Evolutionary conservation across 2,888 invertebrate genomes (phyloP).

Genomic region (Sepioteuthis lessoniana): DNA sequence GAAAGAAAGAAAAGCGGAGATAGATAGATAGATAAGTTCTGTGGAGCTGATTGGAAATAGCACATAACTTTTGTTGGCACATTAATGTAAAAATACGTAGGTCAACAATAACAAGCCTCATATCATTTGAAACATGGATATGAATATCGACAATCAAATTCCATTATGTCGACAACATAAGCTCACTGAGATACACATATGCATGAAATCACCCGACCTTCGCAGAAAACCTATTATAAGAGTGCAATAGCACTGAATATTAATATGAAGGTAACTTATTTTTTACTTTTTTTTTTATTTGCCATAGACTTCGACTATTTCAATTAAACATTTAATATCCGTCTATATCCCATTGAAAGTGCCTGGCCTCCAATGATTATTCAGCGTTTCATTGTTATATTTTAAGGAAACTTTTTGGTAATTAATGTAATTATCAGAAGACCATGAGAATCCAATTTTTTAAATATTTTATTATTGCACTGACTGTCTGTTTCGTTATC

Average conservation of each 20-base stretch:
- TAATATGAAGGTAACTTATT: not conserved
- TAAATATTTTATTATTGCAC: no score
- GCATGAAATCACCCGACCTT: not conserved
- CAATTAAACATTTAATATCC: not conserved
- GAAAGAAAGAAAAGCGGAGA: no score
- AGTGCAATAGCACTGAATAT: not conserved
- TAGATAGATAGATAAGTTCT: not conserved
- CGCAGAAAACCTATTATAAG: not conserved
- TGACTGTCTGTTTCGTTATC: no score
- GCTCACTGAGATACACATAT: not conserved
- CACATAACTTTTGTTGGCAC: not conserved
- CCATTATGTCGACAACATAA: not conserved
- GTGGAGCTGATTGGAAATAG: not conserved
- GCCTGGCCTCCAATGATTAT: not conserved
- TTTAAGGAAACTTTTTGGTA: not conserved
- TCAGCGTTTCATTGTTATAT: not conserved
- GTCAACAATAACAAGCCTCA: not conserved
- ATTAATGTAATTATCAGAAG: no score
- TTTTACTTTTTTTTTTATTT: no score
- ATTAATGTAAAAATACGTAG: not conserved
- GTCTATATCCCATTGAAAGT: not conserved
- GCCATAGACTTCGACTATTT: no score
- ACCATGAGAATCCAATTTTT: no score
- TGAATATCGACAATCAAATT: not conserved
- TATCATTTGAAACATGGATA: not conserved